Conservation (phyloP, 2,797 vertebrate genomes). For the Acipenser transmontanus region DNA sequence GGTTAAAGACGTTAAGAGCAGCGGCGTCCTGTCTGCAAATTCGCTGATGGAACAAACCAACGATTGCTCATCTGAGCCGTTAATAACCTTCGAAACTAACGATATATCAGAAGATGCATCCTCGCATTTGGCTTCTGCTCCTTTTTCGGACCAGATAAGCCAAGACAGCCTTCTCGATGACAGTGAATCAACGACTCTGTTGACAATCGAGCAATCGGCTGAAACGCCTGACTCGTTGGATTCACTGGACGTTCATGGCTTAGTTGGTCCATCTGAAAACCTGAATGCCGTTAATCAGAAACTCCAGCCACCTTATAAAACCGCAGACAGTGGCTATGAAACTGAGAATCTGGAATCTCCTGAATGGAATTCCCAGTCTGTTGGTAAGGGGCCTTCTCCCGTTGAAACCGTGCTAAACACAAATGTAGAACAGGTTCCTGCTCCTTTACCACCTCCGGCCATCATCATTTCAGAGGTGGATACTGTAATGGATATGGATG, state of each 20-base stretch:
- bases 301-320: conserved; percentile 82
- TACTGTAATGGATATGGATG: conserved; percentile 19
- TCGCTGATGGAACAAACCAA: conserved; percentile 19
- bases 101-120: conserved; percentile 43
- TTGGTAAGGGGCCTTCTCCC: conserved; percentile 48
- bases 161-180: conserved; percentile 87
- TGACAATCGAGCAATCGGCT: conserved; percentile 59
- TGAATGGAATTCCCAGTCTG: conserved; percentile 85
- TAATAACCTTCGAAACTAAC: conserved; percentile 35
- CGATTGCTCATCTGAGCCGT: conserved; percentile 44
- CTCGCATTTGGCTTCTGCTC: conserved; percentile 56
- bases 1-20: conserved; percentile 44
- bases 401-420: conserved; percentile 41
- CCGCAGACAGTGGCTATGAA: conserved; percentile 95
- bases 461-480: conserved; percentile 78
- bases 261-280: conserved; percentile 60
- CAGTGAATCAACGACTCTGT: conserved; percentile 62
- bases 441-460: conserved; percentile 58
- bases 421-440: conserved; percentile 21
- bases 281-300: conserved; percentile 61
- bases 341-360: conserved; percentile 97
- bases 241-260: conserved; percentile 75
- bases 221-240: conserved; percentile 89
- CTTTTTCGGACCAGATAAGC: conserved; percentile 77
- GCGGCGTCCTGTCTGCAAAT: conserved; percentile 14